These are phyloP conservation scores for Melozone crissalis DNA, from an alignment of 2,113 vertebrate genomes.

Conservation along the genomic window DNA sequence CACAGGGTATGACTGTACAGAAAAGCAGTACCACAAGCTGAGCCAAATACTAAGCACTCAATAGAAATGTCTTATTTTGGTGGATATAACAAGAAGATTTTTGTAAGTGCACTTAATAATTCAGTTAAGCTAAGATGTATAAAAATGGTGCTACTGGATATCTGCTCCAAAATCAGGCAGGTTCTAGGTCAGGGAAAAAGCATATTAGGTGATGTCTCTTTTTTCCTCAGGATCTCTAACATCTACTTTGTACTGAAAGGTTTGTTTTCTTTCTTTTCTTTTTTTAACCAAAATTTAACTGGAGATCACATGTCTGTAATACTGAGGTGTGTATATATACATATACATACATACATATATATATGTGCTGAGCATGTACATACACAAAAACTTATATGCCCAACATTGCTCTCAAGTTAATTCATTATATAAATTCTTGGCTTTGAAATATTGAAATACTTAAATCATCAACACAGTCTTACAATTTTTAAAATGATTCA, in stretches of 20 bases:
- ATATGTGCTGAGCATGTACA: not conserved
- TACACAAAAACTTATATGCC: not conserved
- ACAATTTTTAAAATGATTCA: not conserved
- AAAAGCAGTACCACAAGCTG: not conserved
- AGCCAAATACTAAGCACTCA: not conserved
- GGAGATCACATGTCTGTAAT: not conserved
- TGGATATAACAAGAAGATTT: not conserved
- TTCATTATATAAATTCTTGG: not conserved
- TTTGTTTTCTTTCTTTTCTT: not conserved
- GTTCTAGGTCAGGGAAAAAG: not conserved
- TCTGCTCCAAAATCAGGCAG: not conserved
- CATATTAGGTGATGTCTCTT: not conserved
- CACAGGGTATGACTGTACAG: not conserved
- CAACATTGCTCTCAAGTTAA: not conserved
- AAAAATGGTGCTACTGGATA: not conserved
- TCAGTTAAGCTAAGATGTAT: not conserved
- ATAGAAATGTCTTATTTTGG: not conserved
- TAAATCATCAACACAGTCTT: not conserved
- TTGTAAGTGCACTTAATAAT: not conserved
- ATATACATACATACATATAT: too few species aligned
- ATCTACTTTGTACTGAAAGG: too few species aligned
- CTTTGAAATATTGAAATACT: conserved; percentile 2
- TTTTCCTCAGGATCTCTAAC: not conserved
- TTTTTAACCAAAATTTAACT: not conserved
- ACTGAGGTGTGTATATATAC: too few species aligned